Conservation (phyloP, 2,888 invertebrate species). For the Dastarcus helophoroides region DNA sequence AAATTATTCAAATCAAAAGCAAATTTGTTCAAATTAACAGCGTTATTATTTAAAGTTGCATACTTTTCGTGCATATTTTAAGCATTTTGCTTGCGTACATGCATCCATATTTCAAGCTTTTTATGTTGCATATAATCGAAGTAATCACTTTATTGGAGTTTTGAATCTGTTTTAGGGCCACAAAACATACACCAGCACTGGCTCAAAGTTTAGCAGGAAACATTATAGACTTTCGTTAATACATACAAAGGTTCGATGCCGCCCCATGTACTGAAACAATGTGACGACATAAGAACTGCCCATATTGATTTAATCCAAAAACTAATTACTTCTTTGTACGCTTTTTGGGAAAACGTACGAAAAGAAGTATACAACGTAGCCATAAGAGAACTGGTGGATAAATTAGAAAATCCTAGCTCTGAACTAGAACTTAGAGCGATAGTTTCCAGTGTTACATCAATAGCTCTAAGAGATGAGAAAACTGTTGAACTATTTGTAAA, state of each 20-base stretch:
- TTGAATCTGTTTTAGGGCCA: constrained; percentile 20
- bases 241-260: constrained; percentile 19
- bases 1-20: no score
- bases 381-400: constrained; percentile 42
- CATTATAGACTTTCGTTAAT: constrained; percentile 30
- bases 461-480: constrained; percentile 59
- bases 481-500: constrained; percentile 64
- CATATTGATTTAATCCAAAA: constrained; percentile 17
- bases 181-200: constrained; percentile 16
- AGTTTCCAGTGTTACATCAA: constrained; percentile 54
- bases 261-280: constrained; percentile 18
- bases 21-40: no score
- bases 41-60: no score
- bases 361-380: constrained; percentile 23
- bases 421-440: constrained; percentile 50
- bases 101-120: no score
- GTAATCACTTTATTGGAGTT: no score
- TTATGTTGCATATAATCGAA: no score
- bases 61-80: no score
- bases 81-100: no score
- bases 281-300: constrained; percentile 23
- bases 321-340: constrained; percentile 22
- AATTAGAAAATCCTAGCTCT: constrained; percentile 55
- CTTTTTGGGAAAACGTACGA: constrained; percentile 23
- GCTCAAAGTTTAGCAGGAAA: constrained; percentile 38